Base-by-base conservation (phyloP, 2,113 vertebrate species). In the Anseranas semipalmata region DNA sequence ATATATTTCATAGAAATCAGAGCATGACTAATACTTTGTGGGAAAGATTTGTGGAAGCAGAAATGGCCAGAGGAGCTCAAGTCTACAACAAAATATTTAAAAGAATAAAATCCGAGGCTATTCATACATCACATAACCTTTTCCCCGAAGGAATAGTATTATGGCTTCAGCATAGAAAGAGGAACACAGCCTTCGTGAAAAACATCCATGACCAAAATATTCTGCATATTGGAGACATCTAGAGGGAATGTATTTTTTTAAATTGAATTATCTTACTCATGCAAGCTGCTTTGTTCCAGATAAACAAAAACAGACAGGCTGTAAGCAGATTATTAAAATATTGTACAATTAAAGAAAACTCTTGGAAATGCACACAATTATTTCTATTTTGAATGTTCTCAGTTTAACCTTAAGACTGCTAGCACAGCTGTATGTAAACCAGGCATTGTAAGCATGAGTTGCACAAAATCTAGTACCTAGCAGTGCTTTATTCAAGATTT, bases 271-370 rank as follows among this genome's bases (percentile, higher is more conserved):
- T 87, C 78, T 77, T 90, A 35, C 50, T 84, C 76, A 68, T 85
- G 80, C 77, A 78, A 95, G 74, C 92, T 79, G 75, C 89, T 72
- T 95, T 93, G 72, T 92, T 95, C 97, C 91, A 89, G 87, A 94
- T 95, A 96, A 97, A 97, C 89, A 94, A 81, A 96, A 97, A 6
- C 94, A 97, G 95, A 83, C 87, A 85, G 63, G 32, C 94, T 66
- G 19, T 94, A 96, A 97, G 55, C 85, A 87, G 94, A 91, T 96
- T 91, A 97, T 90, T 97, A 75, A 96, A 87, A 89, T 90, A 77
- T 4, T 74, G 66, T 74, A 63, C 41, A 89, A 80, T 93, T 94
- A 94, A 93, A 92, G 80, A 45, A 95, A 95, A 87, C 37, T 95
- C 45, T 71, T 92, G 50, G 62, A 96, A 89, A 85, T 74, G 8